Evolutionary conservation across 2,113 vertebrate genomes (phyloP).

Genomic region (Chamaea fasciata): DNA sequence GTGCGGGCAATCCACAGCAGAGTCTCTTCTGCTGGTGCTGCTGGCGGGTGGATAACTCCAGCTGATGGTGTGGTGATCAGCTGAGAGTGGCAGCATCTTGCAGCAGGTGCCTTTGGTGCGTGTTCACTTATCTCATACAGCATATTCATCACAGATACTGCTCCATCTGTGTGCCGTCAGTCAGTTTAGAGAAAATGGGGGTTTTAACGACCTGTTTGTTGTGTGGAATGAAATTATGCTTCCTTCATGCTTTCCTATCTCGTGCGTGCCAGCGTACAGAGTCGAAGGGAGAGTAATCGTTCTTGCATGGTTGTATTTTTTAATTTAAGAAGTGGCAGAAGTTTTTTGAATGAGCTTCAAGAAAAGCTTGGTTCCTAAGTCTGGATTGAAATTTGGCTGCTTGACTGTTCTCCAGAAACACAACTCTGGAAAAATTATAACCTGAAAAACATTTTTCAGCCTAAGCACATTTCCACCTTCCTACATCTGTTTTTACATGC

Average conservation of each 20-base stretch:
- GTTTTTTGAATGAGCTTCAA: not conserved
- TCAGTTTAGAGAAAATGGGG: not conserved
- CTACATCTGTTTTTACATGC: slow-evolving; percentile 35
- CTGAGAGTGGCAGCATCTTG: not conserved
- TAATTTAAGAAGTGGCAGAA: not conserved
- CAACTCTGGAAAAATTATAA: slow-evolving; percentile 32
- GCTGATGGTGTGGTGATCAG: not conserved
- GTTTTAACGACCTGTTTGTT: not conserved
- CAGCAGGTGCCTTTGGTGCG: not conserved
- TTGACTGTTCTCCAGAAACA: slow-evolving; percentile 18
- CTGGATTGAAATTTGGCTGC: not conserved
- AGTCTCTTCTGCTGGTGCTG: not conserved
- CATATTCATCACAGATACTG: not conserved
- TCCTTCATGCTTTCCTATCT: not conserved
- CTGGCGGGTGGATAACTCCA: not conserved
- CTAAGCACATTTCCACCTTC: slow-evolving; percentile 50
- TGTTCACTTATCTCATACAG: not conserved
- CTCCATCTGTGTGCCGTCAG: not conserved
- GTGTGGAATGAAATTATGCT: not conserved
- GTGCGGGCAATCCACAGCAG: not conserved
- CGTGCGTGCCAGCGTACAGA: accelerated
- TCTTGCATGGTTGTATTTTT: not conserved
- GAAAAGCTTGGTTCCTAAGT: not conserved
- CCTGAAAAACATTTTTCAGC: slow-evolving; percentile 3
- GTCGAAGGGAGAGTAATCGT: not conserved